These are phyloP conservation scores for Lontra canadensis DNA, from an alignment of 2,113 vertebrate species.

Conservation along the genomic window DNA sequence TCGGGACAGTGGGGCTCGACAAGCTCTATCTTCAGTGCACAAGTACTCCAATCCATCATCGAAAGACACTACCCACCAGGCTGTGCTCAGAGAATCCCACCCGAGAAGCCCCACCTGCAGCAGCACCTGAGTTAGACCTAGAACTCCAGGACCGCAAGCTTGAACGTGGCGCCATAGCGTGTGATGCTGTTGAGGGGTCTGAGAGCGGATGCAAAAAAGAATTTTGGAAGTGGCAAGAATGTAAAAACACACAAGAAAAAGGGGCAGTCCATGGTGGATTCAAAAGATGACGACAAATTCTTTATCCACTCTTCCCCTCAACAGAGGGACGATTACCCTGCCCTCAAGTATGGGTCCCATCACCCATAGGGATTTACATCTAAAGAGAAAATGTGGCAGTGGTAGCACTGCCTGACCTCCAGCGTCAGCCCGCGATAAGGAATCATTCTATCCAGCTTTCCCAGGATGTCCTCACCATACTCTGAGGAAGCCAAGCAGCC, in stretches of 20 bases:
- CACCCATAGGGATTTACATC: background rate
- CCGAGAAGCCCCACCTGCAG: background rate
- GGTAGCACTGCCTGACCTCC: background rate
- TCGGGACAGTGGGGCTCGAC: background rate
- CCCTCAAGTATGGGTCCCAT: background rate
- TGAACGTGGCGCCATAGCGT: background rate
- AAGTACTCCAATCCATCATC: background rate
- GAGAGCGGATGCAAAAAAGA: background rate
- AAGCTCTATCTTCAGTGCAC: too few relatives aligned
- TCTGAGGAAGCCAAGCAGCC: background rate
- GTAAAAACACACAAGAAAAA: background rate
- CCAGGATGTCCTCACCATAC: background rate
- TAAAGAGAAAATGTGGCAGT: background rate
- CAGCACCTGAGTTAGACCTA: background rate
- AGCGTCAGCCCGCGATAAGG: background rate
- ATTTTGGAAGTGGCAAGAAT: background rate
- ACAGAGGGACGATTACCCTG: background rate
- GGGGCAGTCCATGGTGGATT: background rate
- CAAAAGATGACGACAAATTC: background rate
- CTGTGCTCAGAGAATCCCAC: background rate
- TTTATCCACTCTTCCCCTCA: background rate
- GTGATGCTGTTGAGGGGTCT: background rate
- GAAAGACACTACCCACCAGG: background rate
- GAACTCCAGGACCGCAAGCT: background rate
- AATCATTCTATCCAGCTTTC: background rate